These are phyloP conservation scores for Propithecus deckenii DNA, from an alignment of 2,797 vertebrate species.

Conservation along the genomic window DNA sequence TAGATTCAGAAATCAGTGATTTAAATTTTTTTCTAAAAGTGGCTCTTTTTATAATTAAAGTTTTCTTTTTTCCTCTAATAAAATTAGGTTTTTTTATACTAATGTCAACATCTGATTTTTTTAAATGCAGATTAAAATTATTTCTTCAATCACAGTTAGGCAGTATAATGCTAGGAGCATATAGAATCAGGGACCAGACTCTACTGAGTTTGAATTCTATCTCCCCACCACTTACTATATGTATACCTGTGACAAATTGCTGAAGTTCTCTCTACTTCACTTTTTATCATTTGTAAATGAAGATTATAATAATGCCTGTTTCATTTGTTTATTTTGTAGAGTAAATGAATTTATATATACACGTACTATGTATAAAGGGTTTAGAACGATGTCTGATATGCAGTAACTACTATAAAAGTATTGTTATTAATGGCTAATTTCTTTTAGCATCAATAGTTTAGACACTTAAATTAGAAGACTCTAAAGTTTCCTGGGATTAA, in stretches of 20 bases:
- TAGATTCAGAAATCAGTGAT: background rate
- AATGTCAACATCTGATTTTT: background rate
- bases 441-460: background rate
- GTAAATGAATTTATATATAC: background rate
- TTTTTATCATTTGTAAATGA: background rate
- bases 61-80: background rate
- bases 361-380: background rate
- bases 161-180: background rate
- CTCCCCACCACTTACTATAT: background rate
- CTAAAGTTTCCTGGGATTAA: background rate
- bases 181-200: background rate
- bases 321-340: background rate
- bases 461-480: background rate
- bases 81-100: background rate
- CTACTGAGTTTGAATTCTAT: background rate
- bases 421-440: background rate
- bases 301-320: background rate
- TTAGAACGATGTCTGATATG: background rate
- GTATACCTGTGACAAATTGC: background rate
- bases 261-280: background rate
- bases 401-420: background rate
- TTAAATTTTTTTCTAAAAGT: background rate
- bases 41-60: background rate
- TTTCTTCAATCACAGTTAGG: background rate
- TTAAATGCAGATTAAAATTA: background rate